Conservation (phyloP, 2,113 vertebrate species). For the Brienomyrus longianalis region DNA sequence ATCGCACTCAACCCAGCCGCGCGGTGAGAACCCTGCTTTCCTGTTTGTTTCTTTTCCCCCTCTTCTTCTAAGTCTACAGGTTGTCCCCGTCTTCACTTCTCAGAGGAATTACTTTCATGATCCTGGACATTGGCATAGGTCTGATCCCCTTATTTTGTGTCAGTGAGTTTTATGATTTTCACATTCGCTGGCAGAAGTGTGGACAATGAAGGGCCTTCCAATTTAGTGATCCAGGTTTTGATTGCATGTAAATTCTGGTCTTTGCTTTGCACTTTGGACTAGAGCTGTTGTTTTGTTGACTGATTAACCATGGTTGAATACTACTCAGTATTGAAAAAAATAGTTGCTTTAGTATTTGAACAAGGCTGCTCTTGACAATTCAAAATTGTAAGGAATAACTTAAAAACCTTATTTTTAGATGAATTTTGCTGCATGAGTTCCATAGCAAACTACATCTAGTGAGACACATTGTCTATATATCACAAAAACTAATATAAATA, state of each 20-base stretch:
- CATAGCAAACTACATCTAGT: background rate
- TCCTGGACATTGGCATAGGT: background rate
- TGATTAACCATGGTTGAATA: background rate
- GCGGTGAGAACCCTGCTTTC: constrained; percentile 60
- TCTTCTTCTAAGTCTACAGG: background rate
- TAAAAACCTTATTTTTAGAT: background rate
- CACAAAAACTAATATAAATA: background rate
- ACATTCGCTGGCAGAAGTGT: background rate
- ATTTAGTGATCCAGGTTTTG: background rate
- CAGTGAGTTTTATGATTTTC: background rate
- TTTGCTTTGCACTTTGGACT: background rate
- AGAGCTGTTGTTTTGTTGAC: background rate
- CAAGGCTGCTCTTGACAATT: background rate
- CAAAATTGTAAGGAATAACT: background rate
- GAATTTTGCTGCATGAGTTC: background rate
- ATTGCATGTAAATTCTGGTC: background rate
- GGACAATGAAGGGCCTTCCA: background rate
- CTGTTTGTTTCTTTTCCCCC: background rate
- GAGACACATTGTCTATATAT: background rate
- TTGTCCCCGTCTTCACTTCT: background rate
- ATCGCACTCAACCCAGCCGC: constrained; percentile 88
- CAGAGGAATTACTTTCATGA: background rate
- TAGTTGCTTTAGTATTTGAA: background rate
- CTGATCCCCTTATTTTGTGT: background rate
- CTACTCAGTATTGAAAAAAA: background rate